phyloP scores from a whole-genome alignment of 2,113 vertebrate genomes.

The Oostethus manadensis region DNA sequence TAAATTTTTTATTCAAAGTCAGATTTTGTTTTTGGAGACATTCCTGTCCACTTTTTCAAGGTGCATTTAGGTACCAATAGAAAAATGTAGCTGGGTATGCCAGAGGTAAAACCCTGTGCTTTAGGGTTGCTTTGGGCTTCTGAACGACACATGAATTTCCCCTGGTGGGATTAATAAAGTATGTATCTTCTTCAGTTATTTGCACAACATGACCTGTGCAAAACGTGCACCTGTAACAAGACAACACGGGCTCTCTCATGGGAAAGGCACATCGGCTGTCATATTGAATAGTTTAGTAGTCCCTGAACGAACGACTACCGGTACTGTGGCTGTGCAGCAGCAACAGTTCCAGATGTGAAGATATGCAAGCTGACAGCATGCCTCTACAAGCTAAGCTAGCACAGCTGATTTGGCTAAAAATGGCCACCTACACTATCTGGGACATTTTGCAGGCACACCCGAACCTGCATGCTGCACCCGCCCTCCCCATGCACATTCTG shows the following conservation, averaged over 20 bases:
- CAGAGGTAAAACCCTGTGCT: no score
- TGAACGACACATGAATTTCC: no score
- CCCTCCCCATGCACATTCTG: no score
- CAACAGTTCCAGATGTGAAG: neutral
- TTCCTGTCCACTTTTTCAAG: neutral
- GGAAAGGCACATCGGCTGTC: no score
- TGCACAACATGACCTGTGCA: no score
- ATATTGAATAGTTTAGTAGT: neutral
- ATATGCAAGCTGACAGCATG: slow-evolving; percentile 3
- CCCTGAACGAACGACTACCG: neutral
- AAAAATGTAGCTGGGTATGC: neutral
- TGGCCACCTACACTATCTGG: neutral
- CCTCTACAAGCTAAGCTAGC: neutral
- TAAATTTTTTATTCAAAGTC: no score
- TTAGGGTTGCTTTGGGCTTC: no score
- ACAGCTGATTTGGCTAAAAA: slow-evolving; percentile 2
- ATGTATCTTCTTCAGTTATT: no score
- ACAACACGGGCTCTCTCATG: no score
- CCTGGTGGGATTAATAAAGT: no score
- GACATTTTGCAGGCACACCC: slow-evolving; percentile 1
- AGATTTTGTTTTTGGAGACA: neutral
- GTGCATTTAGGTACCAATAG: neutral
- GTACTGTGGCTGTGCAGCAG: neutral
- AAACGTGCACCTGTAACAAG: no score
- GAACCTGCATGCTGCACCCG: neutral